Conservation (phyloP, 2,888 invertebrate species). For the Apamea monoglypha region DNA sequence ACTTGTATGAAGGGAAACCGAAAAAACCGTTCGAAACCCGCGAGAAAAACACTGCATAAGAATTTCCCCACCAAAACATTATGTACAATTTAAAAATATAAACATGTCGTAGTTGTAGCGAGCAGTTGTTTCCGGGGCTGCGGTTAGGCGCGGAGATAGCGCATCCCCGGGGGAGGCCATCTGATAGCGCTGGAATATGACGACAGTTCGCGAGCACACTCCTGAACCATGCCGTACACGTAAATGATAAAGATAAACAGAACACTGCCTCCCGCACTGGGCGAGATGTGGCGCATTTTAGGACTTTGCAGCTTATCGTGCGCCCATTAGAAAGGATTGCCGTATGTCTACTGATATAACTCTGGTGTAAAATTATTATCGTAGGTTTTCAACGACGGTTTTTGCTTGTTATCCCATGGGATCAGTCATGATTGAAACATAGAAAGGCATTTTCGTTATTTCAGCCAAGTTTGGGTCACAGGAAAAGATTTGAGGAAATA, state of each 20-base stretch:
- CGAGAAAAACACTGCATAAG: slow-evolving; percentile 11
- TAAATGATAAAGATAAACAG: slow-evolving; percentile 72
- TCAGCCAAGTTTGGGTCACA: too few relatives aligned
- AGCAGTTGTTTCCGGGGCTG: slow-evolving; percentile 62
- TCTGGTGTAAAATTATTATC: slow-evolving; percentile 44
- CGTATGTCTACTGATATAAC: slow-evolving; percentile 44
- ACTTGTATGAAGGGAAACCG: not conserved
- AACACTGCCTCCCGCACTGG: slow-evolving; percentile 46
- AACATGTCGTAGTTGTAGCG: slow-evolving; percentile 67
- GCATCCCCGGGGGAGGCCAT: slow-evolving; percentile 76
- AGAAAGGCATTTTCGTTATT: not conserved
- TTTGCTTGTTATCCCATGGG: not conserved
- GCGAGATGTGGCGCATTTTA: slow-evolving; percentile 59
- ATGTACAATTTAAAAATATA: slow-evolving; percentile 63
- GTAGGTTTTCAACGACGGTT: slow-evolving; percentile 15
- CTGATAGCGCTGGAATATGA: slow-evolving; percentile 85
- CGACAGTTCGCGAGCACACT: slow-evolving; percentile 84
- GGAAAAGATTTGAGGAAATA: not conserved
- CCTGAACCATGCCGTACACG: slow-evolving; percentile 64
- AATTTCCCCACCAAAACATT: slow-evolving; percentile 38
- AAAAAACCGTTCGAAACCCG: not conserved
- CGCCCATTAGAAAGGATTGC: slow-evolving; percentile 54
- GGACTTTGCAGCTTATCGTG: slow-evolving; percentile 60
- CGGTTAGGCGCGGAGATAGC: slow-evolving; percentile 73
- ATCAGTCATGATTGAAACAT: not conserved